Evolutionary conservation across 1,140 invertebrate species (phyloP).

Genomic region (Cyrtorhinus lividipennis): DNA sequence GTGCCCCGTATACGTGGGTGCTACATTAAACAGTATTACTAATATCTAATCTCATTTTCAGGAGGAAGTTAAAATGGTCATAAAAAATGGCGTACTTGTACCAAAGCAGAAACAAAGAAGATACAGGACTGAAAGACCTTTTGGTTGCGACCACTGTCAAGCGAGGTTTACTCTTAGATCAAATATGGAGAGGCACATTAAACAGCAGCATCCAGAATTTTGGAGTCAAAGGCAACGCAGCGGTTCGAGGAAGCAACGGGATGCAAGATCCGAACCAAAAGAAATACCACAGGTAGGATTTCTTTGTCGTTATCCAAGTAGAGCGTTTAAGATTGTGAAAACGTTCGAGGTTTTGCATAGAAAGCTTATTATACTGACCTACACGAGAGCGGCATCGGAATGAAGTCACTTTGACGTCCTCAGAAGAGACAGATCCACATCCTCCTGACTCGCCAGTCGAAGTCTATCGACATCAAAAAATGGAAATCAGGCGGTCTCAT

Average conservation of each 20-base stretch:
- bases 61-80: conserved; percentile 60
- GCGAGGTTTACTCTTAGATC: conserved; percentile 66
- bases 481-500: no score
- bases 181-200: conserved; percentile 87
- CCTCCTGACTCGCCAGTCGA: no score
- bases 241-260: conserved; percentile 20
- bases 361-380: no score
- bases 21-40: no score
- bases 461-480: no score
- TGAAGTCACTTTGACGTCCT: no score
- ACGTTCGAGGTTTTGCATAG: no score
- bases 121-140: conserved; percentile 80
- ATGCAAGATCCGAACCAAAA: conserved; percentile 22
- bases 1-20: no score
- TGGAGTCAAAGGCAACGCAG: conserved; percentile 57
- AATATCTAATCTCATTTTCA: conserved; percentile 12
- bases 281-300: conserved; percentile 14
- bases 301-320: background rate
- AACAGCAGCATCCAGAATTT: conserved; percentile 79
- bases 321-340: no score
- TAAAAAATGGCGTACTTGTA: conserved; percentile 75
- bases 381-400: no score
- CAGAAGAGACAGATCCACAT: no score
- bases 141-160: conserved; percentile 74
- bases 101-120: conserved; percentile 79